Evolutionary conservation across 2,113 vertebrate genomes (phyloP), one percentile per base, ranked within the genome.

Genomic region (Lichenostomus cassidix): DNA sequence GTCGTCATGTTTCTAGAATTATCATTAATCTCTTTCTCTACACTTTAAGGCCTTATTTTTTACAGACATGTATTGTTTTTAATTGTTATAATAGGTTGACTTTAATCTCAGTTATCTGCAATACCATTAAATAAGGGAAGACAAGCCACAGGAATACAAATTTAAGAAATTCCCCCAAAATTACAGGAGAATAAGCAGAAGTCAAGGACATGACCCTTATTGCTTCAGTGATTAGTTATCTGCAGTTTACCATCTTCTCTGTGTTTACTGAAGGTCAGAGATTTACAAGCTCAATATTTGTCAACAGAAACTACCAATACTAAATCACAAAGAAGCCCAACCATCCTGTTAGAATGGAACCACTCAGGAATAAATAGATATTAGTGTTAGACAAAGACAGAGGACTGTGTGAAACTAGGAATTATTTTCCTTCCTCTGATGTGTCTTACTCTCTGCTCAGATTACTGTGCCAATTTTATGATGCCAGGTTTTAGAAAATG

Each of bases 271-370:
- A 75, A 82, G 25, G 19, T 83, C 27, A 60, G 44, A 75, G 52
- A 56, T 75, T 59, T 87, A 64, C 44, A 69, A 44, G 10, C 53
- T 58, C n/a, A 33, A 1, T 14, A 28, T 18, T 2, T 1, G 0
- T 42, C 69, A 42, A 20, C 27, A n/a, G 3, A 42, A 10, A 7
- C 31, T 11, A 29, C 9, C 25, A 77, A 5, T 33, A 65, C 21
- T 56, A 53, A 60, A 59, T 33, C 37, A 68, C 16, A 46, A 46
- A 78, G 53, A 68, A 49, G 3, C 5, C 7, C 37, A 53, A 1
- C 33, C 42, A 71, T 33, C 21, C 39, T 81, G n/a, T 56, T 77
- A 27, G 8, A 47, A 37, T 3, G 21, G 37, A 92, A n/a, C 18
- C 8, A 46, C 16, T 37, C 2, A 3, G 31, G 28, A 75, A 46